Conservation (phyloP, 2,113 vertebrate genomes). For the Corydoras sp. region DNA sequence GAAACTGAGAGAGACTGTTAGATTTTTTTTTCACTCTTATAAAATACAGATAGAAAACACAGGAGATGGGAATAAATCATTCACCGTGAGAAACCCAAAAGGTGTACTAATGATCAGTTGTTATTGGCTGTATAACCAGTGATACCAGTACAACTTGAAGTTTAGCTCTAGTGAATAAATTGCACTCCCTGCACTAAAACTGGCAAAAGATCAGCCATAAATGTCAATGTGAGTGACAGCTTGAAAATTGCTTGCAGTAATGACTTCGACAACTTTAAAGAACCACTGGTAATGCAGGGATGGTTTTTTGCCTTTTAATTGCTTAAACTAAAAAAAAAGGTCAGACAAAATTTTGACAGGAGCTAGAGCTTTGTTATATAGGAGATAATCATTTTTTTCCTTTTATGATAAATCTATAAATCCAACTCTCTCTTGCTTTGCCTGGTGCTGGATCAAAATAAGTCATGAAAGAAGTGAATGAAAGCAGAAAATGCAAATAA, state of each 20-base stretch:
- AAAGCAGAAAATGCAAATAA: no score
- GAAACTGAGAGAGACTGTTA: no score
- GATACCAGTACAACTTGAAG: neutral
- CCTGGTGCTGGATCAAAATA: no score
- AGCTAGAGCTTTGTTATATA: no score
- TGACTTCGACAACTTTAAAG: conserved; percentile 15
- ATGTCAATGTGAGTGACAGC: conserved; percentile 4
- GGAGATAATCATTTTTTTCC: no score
- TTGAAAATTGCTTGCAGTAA: conserved; percentile 9
- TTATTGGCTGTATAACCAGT: no score
- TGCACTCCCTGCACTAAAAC: neutral
- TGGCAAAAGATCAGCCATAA: neutral
- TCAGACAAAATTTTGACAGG: neutral
- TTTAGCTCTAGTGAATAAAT: neutral
- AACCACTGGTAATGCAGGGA: neutral
- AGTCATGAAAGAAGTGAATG: neutral
- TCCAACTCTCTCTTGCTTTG: no score
- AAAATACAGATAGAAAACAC: neutral
- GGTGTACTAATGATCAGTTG: no score
- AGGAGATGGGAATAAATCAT: neutral
- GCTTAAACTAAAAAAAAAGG: neutral
- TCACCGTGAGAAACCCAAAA: neutral
- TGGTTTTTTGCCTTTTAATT: conserved; percentile 15
- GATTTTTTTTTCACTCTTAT: no score
- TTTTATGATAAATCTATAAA: no score